phyloP scores from a whole-genome alignment of 2,888 invertebrate species.

The Tachystola acroxantha region DNA sequence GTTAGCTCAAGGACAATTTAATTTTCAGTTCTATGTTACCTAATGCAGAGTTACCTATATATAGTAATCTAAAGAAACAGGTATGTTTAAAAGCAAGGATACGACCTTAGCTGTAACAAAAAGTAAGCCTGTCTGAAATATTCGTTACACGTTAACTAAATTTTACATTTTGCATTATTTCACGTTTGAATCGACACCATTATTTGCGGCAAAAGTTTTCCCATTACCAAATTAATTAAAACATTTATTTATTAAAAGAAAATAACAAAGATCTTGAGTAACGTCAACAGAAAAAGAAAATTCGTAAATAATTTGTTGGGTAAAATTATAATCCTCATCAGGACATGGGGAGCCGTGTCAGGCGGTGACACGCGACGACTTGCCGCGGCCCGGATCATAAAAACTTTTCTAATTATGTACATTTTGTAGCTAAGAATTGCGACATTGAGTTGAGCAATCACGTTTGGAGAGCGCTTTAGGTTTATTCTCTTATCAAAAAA shows the following conservation, averaged over 20 bases:
- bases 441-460: neutral
- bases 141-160: no score
- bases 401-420: constrained; percentile 77
- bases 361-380: constrained; percentile 64
- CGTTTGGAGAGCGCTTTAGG: neutral
- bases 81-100: no score
- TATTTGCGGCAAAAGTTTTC: neutral
- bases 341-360: constrained; percentile 58
- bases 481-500: neutral
- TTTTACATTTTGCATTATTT: neutral
- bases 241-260: neutral
- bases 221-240: neutral
- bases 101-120: no score
- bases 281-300: constrained; percentile 6
- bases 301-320: constrained; percentile 57
- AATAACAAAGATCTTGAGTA: constrained; percentile 14
- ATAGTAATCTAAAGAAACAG: no score
- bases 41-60: no score
- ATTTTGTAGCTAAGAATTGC: constrained; percentile 69
- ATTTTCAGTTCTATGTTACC: no score
- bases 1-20: neutral
- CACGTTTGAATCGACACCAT: no score
- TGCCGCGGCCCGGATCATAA: constrained; percentile 62
- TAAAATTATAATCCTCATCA: constrained; percentile 62
- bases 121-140: no score